Base-by-base conservation (phyloP, 2,113 vertebrate genomes). In the Paralichthys olivaceus region DNA sequence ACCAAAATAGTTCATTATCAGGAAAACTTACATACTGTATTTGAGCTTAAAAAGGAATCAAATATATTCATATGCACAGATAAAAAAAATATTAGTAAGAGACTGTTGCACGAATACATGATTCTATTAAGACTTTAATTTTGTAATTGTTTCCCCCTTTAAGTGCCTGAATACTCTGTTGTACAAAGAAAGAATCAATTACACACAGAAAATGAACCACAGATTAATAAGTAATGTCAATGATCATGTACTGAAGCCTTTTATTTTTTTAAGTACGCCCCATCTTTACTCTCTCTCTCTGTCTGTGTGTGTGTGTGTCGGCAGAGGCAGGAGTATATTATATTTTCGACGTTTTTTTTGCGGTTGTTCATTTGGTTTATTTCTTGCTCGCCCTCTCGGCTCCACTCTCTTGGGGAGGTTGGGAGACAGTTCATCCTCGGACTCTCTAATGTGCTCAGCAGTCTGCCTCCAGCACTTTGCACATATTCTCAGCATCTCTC, bases 361-460 rank as follows among this genome's bases (percentile, higher is more conserved):
- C 59, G 56, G 34, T 20, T 51, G 54, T 72, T 62, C 72, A 72
- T 80, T 72, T 58, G 62, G 47, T 79, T 77, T 47, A 34, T 72
- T 68, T 80, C 69, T 73, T 13, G 34, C 25, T 68, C 54, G 76
- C 62, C 79, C 73, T 25, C 64, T 57, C 71, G 15, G 43, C 40
- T 68, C 60, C 69, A 81, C 80, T 87, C 83, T 87, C 77, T 65
- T 26, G 5, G 84, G 85, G 87, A 89, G 89, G 51, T 43, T 83
- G 68, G 49, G 58, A 82, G 87, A 79, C 82, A 73, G 84, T 84
- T 89, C 84, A 88, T 83, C 81, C 59, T 71, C 26, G 51, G 65
- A 66, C 51, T 59, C 51, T 59, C 65, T 43, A 9, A 49, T 73
- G 69, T 43, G 11, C 59, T 72, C 23, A 72, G 70, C 67, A 78